Evolutionary conservation across 2,113 vertebrate species (phyloP), one percentile per base, ranked within the genome.

Genomic region (Seriola aureovittata): DNA sequence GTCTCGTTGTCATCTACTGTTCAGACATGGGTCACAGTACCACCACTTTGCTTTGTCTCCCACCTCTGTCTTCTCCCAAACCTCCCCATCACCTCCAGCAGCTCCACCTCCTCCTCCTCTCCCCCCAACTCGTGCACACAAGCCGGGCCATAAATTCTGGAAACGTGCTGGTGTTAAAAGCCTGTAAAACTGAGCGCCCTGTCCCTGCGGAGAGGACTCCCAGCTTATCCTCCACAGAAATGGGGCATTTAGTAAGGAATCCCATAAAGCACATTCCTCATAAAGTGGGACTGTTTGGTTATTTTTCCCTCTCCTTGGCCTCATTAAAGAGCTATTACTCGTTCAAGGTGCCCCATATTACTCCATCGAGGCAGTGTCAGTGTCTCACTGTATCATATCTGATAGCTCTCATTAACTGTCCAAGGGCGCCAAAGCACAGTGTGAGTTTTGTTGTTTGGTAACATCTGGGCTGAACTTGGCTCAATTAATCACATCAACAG

Each of bases 291-390:
- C 88, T 91, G 80, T 89, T 90, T 87, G 54, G 80, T 92, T 90
- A 87, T 90, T 92, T 85, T 90, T 75, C 85, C 80, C 58, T 86
- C 89, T 94, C 88, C 89, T 92, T 86, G 88, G 86, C 89, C 93
- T 91, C 90, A 88, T 95, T 93, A 93, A 88, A 86, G 64, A 69
- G 68, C 84, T 71, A 81, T 89, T 93, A 91, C 89, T 76, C 71
- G 87, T 89, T 92, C 91, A 93, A 93, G 91, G 91, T 93, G 93
- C 84, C 92, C 91, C 80, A 89, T 69, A 91, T 92, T 87, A 57
- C 76, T 86, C 71, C 38, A 82, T 19, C 11, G 62, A 89, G 81
- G 23, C 52, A 44, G 54, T 57, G 69, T 82, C 69, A 46, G 73
- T 66, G 67, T 81, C 80, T 86, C 75, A 74, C 71, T 81, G 55